Base-by-base conservation (phyloP, 2,888 invertebrate species). In the Apantesis nais region DNA sequence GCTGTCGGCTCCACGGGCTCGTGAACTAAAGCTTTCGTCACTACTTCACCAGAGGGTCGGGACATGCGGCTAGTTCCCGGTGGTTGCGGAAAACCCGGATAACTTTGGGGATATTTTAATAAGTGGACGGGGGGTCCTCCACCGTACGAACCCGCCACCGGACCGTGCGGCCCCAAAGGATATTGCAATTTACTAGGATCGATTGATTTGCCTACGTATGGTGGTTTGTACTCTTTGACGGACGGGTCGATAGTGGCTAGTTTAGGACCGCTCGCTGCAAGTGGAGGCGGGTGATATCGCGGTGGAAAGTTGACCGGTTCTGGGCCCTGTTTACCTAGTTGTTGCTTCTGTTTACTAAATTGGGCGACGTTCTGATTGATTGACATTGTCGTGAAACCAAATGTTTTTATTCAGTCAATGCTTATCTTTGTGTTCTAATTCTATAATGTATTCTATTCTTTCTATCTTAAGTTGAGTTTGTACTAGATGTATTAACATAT, bases 241-340 rank as follows among this genome's bases (percentile, higher is more conserved):
- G 95, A 86, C 82, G 95, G 87, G 85, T 95, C 94, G 86, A 96
- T 95, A 91, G 97, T 97, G 82, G 96, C 92, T 86, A 96, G 96
- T 75, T 97, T 97, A 75, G 96, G 95, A 78, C 95, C 95, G 79
- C 93, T 92, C 73, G 96, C 95, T 80, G 97, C 97, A 87, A 96
- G 96, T 79, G 97, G 97, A 76, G 97, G 97, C 84, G 97, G 97
- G 89, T 97, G 97, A 93, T 98, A 97, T 79, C 97, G 96, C 84
- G 97, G 97, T 85, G 97, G 97, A 92, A 94, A 94, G 93, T 91
- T 93, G 93, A 94, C 94, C 92, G 93, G 94, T 93, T 94, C 94
- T 79, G 92, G 86, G 86, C 92, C 94, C 90, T 93, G 94, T 93
- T 94, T 94, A 90, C 94, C 93, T 92, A 94, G 90, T 94, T 94